Percentiles rank a stretch among this genome's conserved stretches.
Evolutionary conservation across 2,113 vertebrate genomes (phyloP).

Genomic region (Alectura lathami): DNA sequence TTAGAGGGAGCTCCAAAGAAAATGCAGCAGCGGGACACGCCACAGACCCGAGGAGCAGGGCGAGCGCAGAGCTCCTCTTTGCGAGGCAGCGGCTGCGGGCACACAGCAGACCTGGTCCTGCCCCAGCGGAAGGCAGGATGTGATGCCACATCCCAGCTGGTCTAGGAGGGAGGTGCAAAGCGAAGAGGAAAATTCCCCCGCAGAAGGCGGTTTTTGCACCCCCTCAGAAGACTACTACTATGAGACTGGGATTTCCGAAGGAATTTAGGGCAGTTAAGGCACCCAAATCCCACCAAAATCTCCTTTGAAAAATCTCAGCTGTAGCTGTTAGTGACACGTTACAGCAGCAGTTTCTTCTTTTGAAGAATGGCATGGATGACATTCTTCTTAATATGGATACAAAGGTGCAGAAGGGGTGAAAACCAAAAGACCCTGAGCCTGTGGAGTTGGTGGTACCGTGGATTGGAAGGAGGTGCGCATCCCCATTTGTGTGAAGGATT

Average conservation of each 20-base stretch:
- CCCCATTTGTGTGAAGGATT: neutral
- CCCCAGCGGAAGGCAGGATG: neutral
- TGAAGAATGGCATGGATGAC: neutral
- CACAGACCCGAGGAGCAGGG: neutral
- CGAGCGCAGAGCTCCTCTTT: neutral
- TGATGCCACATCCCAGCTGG: neutral
- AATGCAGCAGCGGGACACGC: neutral
- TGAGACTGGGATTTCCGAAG: slow-evolving; percentile 9
- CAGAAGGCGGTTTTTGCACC: neutral
- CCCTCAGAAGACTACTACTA: neutral
- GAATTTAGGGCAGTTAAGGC: neutral
- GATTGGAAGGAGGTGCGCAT: neutral
- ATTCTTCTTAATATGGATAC: neutral
- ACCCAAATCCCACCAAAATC: slow-evolving; percentile 15
- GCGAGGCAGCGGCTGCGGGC: neutral
- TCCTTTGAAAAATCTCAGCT: slow-evolving; percentile 7
- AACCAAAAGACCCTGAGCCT: neutral
- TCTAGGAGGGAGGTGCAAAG: neutral
- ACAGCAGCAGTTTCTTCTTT: neutral
- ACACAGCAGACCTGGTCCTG: neutral
- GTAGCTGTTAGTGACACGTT: neutral
- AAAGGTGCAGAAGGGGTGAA: neutral
- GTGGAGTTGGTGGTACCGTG: neutral
- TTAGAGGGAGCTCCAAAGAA: neutral
- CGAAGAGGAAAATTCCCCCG: neutral